Base-by-base conservation (phyloP, 2,113 vertebrate species). In the Serinus canaria region DNA sequence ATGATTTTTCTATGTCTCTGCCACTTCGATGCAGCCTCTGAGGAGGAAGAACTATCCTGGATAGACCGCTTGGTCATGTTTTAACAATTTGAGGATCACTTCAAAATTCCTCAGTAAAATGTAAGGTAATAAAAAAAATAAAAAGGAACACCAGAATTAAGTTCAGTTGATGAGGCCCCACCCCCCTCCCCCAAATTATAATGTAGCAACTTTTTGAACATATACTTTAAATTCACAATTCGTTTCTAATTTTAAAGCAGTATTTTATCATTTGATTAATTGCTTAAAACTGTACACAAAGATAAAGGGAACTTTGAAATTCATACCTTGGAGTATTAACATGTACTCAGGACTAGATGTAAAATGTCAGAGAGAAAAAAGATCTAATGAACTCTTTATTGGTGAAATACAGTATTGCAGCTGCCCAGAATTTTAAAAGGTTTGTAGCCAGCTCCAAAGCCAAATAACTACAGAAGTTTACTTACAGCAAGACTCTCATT, bases 241-340 rank as follows among this genome's bases (percentile, higher is more conserved):
- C 23, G 4, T 93, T 84, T 73, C 95, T 91, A 94, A 74, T 81
- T 91, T 94, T 93, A 96, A 92, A 95, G 83, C 67, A 72, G 69
- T 88, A 97, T 92, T 91, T 96, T 92, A 96, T 79, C 93, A 78
- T 88, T 96, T 97, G 83, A 97, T 96, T 97, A 96, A 97, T 97
- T 97, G 94, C 87, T 96, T 91, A 97, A 97, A 97, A 96, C 56
- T 84, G 86, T 97, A 95, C 94, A 88, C 80, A 94, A 96, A 98
- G 96, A 97, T 92, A 97, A 96, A 97, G 93, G 94, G 77, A 97
- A 97, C 95, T 97, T 97, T 97, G 97, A 98, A 97, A 97, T 97
- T 86, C 94, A 95, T 96, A 97, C 94, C 91, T 98, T 89, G 30
- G 96, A 96, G 92, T 96, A 97, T 96, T 97, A 97, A 90, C 87